Evolutionary conservation across 1,140 invertebrate species (phyloP), one percentile per base, ranked within the genome.

Genomic region (Zaprionus ghesquierei): DNA sequence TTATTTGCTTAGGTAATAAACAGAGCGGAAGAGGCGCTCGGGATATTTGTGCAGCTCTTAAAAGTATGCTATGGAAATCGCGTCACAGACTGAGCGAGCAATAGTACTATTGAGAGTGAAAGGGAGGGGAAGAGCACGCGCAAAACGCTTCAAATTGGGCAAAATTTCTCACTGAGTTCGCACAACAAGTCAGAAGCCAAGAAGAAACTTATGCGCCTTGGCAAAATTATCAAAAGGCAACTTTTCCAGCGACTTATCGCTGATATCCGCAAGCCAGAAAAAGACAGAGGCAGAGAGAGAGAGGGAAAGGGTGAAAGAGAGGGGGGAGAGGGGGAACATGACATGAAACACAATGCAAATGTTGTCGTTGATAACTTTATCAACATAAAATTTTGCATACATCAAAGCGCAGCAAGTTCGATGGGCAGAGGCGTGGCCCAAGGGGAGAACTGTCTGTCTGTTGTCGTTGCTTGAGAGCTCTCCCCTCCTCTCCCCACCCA

Each of bases 341-440:
- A 49, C 38, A 49, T 29, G 58, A 61, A 61, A 61, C 41, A 64
- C 53, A 70, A 70, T 70, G 61, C 68, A 64, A 70, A 70, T 64
- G 62, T 71, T 65, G 69, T 66, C 54, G 44, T 72, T 85, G 77
- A 81, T 77, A 85, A 81, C 81, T 86, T 86, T 81, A 85, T 85
- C 77, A 79, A 65, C 69, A 76, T 70, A 64, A 49, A 71, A 86
- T 81, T 86, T 81, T 86, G 81, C 81, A 85, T 85, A 81, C 80
- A 73, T 80, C 81, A 66, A 60, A 71, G 77, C 53, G 58, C 64
- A 50, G 46, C 46, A 44, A 66, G 72, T 12, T 22, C 20, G 44
- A 10, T 18, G 20, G 10, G 6, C 8, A 44, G 41, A 44, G 41
- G 2, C 31, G 41, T 33, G 27, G 13, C 29, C 13, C 6, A 31